phyloP scores from a whole-genome alignment of 2,113 vertebrate genomes.

The Romanogobio albipinnatus region DNA sequence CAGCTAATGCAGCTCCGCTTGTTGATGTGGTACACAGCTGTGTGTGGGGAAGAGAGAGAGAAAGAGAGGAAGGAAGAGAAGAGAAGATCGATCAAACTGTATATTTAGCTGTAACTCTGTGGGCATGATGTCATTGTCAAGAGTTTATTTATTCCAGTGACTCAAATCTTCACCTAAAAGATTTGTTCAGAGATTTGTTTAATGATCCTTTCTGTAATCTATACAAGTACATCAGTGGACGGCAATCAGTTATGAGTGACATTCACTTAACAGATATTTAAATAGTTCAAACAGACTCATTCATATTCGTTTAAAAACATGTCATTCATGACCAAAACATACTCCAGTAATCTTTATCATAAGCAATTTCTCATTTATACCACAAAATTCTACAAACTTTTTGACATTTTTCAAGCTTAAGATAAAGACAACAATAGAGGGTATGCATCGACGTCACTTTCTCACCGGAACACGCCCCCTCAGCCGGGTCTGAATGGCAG shows the following conservation, averaged over 20 bases:
- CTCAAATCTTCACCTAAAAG: not conserved
- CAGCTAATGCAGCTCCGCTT: conserved; percentile 4
- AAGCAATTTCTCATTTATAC: not conserved
- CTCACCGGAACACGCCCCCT: too few relatives aligned
- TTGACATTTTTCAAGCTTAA: not conserved
- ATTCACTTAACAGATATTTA: not conserved
- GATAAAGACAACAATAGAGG: not conserved
- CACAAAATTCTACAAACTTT: not conserved
- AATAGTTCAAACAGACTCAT: not conserved
- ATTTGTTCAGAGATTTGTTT: not conserved
- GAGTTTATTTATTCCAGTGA: conserved; percentile 13
- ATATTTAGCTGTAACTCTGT: conserved; percentile 2
- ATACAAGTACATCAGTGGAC: not conserved
- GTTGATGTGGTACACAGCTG: conserved; percentile 38
- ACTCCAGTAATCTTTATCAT: not conserved
- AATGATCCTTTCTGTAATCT: not conserved
- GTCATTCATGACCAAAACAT: not conserved
- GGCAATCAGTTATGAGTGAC: not conserved
- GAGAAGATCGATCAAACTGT: conserved; percentile 15
- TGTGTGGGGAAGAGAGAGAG: not conserved
- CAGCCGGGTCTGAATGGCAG: too few relatives aligned
- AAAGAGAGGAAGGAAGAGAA: conserved; percentile 5
- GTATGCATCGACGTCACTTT: too few relatives aligned
- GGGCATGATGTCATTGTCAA: conserved; percentile 16
- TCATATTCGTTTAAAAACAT: not conserved